phyloP scores from a whole-genome alignment of 2,797 vertebrate species.

The Todus mexicanus region DNA sequence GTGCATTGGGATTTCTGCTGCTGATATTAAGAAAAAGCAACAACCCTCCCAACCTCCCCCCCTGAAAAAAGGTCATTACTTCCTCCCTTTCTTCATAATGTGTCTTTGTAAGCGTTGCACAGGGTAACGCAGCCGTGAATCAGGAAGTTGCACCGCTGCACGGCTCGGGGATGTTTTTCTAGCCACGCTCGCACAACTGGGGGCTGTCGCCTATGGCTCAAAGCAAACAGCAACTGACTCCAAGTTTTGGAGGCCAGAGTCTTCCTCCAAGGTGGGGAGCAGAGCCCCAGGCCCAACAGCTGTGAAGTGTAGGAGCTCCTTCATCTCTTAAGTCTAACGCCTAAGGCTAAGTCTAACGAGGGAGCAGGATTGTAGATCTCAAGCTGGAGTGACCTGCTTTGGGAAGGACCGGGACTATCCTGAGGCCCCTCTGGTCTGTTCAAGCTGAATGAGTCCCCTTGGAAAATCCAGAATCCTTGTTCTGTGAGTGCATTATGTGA shows the following conservation, averaged over 20 bases:
- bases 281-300: not conserved
- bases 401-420: not conserved
- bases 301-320: rapidly evolving
- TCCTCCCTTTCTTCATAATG: slow-evolving; percentile 29
- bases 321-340: not conserved
- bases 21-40: not conserved
- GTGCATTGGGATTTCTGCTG: slow-evolving; percentile 3
- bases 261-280: not conserved
- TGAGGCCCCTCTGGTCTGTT: rapidly evolving
- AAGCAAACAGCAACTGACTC: not conserved
- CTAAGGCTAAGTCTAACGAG: rapidly evolving
- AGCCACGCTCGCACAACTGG: not conserved
- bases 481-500: not conserved
- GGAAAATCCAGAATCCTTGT: not conserved
- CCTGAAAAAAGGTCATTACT: not conserved
- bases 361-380: not conserved
- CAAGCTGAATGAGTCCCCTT: not conserved
- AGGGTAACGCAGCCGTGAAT: not conserved
- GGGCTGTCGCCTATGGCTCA: not conserved
- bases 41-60: not conserved
- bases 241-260: not conserved
- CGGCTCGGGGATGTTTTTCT: not conserved
- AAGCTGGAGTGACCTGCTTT: not conserved
- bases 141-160: not conserved
- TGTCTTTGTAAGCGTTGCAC: not conserved